A percentile compares a stretch with the other conserved stretches of the same genome.
These are phyloP conservation scores for Mamestra brassicae DNA, from an alignment of 2,888 invertebrate species.

Conservation along the genomic window DNA sequence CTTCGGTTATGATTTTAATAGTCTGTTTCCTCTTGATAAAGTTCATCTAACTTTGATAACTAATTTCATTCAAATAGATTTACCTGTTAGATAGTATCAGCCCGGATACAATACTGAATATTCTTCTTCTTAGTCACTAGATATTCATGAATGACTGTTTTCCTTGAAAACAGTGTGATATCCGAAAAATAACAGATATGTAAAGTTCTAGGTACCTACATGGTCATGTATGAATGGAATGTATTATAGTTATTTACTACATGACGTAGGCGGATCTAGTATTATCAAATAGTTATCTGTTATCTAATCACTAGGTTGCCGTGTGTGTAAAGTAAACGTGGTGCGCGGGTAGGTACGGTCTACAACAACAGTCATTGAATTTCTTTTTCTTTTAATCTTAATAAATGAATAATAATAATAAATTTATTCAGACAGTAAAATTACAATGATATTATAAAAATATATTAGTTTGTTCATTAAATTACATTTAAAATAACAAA, in stretches of 20 bases:
- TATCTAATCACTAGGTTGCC: slow-evolving; percentile 16
- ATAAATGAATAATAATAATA: no score
- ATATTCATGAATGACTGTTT: slow-evolving; percentile 1
- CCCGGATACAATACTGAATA: neutral
- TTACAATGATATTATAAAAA: no score
- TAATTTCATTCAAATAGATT: neutral
- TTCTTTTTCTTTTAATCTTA: no score
- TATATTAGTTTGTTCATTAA: no score
- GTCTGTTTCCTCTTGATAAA: neutral
- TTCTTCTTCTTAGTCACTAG: neutral
- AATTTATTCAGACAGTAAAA: no score
- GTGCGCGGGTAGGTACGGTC: neutral
- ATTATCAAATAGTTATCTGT: slow-evolving; percentile 10
- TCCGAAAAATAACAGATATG: neutral
- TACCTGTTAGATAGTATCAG: no score
- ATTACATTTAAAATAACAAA: no score
- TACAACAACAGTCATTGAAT: neutral
- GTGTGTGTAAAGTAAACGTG: neutral
- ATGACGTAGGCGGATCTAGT: slow-evolving; percentile 1
- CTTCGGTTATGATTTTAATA: no score
- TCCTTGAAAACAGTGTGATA: neutral
- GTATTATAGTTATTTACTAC: neutral
- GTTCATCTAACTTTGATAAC: neutral
- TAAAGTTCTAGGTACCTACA: neutral
- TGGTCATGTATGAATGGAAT: neutral